These are phyloP conservation scores for Cosmia pyralina DNA, from an alignment of 2,888 invertebrate species.

Conservation along the genomic window DNA sequence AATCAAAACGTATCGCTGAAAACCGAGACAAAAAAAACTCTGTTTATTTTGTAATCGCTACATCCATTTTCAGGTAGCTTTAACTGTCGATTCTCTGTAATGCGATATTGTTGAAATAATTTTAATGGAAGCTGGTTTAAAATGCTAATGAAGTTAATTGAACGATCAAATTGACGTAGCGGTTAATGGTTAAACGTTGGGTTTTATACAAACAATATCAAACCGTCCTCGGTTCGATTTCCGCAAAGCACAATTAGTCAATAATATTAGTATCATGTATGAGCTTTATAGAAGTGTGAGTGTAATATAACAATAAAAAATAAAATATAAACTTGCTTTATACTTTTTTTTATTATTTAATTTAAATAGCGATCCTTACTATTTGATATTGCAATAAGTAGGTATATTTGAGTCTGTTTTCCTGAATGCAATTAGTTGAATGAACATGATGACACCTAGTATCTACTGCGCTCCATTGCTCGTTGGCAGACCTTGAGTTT, in stretches of 20 bases:
- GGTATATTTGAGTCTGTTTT: not conserved
- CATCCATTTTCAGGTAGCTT: not conserved
- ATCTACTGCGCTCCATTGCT: too few species aligned
- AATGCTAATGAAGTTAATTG: constrained; percentile 42
- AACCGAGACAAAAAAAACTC: not conserved
- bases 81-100: constrained; percentile 12
- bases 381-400: not conserved
- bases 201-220: constrained; percentile 8
- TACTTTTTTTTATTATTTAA: not conserved
- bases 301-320: not conserved
- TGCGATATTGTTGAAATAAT: constrained; percentile 20
- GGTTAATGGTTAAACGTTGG: constrained; percentile 24
- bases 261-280: not conserved
- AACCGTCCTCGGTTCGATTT: not conserved
- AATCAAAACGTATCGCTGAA: too few species aligned
- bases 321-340: not conserved
- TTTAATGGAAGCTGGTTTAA: constrained; percentile 7
- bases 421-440: not conserved
- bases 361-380: not conserved
- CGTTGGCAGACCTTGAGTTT: too few species aligned
- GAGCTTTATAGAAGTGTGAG: not conserved
- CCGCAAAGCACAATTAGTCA: constrained; percentile 1
- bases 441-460: not conserved
- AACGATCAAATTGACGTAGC: constrained; percentile 8
- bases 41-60: constrained; percentile 9